Base-by-base conservation (phyloP, 2,888 invertebrate genomes). In the Morinoia aosen region DNA sequence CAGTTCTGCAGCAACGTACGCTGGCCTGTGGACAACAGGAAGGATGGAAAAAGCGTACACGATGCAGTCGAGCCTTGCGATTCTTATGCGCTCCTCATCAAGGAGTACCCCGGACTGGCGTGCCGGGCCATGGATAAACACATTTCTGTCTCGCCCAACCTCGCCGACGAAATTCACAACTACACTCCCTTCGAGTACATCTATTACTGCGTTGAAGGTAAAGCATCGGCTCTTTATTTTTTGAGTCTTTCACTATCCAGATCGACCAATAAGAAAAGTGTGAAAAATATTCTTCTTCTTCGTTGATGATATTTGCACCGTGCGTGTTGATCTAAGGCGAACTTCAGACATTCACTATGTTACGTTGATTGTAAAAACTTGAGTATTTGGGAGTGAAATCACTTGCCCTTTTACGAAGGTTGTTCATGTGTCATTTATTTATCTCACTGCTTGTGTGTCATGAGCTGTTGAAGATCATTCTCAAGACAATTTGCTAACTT, bases 151-250 rank as follows among this genome's bases (percentile, higher is more conserved):
- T 57, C 48, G 57, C 57, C 93, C 19, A 93, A 93, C 57, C 11
- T 33, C n/a, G 40, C n/a, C 7, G 93, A 57, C n/a, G 93, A 93
- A 93, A 57, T 93, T 25, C 93, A 93, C 57, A 93, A 93, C 57
- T 93, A 57, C 57, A 93, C 93, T 56, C 93, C 93, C 5, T 93
- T 93, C 57, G 93, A 93, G n/a, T 93, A 93, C 57, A 93, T 93
- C 19, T 93, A 93, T 57, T 93, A 93, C 93, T 57, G 58, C 57
- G 57, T 93, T 39, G 93, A 93, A 39, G 58, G 93, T 57, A 57
- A 93, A 16, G 25, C 25, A 25, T 76, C 8, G 76, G 0, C 1
- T 76, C 76, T 25, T 76, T 10, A 40, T 90, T 39, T 39, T 33
- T 76, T 76, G 2, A 76, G 76, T 48, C 48, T 48, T 48, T 48